These are phyloP conservation scores for Heliconius sara DNA, from an alignment of 2,888 invertebrate genomes.

Conservation along the genomic window DNA sequence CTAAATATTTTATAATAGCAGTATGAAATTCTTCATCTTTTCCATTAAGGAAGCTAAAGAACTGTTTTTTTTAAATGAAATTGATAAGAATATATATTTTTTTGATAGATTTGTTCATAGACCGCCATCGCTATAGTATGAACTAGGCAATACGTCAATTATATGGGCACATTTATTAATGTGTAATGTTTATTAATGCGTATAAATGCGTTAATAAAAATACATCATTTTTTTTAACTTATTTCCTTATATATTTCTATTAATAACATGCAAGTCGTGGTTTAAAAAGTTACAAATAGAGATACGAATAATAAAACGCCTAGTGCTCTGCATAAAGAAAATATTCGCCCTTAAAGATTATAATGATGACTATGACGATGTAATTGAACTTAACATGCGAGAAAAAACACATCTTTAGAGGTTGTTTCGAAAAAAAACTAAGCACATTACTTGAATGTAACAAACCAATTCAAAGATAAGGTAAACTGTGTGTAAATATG, in stretches of 20 bases:
- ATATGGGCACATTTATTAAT: neutral
- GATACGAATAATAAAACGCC: neutral
- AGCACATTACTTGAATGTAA: neutral
- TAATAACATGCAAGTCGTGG: neutral
- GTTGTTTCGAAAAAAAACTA: neutral
- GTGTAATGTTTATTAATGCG: too few relatives aligned
- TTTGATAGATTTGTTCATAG: neutral
- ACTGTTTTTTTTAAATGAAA: too few relatives aligned
- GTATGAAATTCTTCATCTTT: slow-evolving; percentile 9
- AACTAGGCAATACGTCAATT: neutral
- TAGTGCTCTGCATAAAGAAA: too few relatives aligned
- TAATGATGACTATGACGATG: neutral
- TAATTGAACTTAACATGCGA: too few relatives aligned
- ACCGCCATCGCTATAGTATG: neutral
- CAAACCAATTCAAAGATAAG: neutral
- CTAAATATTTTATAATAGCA: neutral
- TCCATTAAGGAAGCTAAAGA: neutral
- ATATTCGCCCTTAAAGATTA: too few relatives aligned
- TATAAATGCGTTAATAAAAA: too few relatives aligned
- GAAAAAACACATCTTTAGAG: neutral
- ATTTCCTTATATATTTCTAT: neutral
- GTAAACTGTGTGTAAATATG: slow-evolving; percentile 7
- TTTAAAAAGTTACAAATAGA: neutral
- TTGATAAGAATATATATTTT: neutral
- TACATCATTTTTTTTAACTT: neutral